Evolutionary conservation across 2,797 vertebrate species (phyloP).

Genomic region (Gymnothorax javanicus): DNA sequence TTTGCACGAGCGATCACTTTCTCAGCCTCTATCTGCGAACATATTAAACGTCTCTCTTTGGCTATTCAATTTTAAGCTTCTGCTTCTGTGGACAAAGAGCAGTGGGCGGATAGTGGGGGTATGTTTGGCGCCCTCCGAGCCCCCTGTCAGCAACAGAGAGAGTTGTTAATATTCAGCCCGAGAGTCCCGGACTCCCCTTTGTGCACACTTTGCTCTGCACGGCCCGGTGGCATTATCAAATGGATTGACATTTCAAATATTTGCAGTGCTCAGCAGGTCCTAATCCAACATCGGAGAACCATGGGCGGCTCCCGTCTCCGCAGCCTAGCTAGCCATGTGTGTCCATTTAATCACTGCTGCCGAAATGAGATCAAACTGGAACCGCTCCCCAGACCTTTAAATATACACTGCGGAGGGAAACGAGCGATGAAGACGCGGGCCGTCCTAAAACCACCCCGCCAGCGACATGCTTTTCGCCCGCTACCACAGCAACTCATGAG

Average conservation of each 20-base stretch:
- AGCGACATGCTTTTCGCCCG: not conserved
- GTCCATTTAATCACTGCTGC: constrained; percentile 79
- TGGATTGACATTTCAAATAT: constrained; percentile 93
- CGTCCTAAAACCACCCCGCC: not conserved
- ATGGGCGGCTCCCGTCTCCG: constrained; percentile 58
- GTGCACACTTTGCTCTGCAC: constrained; percentile 78
- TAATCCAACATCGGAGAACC: constrained; percentile 81
- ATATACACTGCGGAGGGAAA: constrained; percentile 39
- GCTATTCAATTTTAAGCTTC: constrained; percentile 62
- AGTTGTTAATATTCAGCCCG: constrained; percentile 65
- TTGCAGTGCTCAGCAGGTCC: constrained; percentile 82
- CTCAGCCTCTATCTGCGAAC: constrained; percentile 40
- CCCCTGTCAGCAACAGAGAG: constrained; percentile 47
- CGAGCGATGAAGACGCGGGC: not conserved
- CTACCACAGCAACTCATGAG: not conserved
- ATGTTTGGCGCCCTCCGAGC: not conserved
- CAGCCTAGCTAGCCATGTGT: constrained; percentile 78
- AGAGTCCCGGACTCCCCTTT: constrained; percentile 64
- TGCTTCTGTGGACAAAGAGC: constrained; percentile 49
- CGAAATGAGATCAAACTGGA: constrained; percentile 78
- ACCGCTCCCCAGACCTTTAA: constrained; percentile 70
- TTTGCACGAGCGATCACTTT: not conserved
- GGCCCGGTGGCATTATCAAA: constrained; percentile 87
- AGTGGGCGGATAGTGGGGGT: not conserved
- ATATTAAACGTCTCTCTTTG: constrained; percentile 46